Conservation (phyloP, 2,113 vertebrate species). For the Isichthys henryi region DNA sequence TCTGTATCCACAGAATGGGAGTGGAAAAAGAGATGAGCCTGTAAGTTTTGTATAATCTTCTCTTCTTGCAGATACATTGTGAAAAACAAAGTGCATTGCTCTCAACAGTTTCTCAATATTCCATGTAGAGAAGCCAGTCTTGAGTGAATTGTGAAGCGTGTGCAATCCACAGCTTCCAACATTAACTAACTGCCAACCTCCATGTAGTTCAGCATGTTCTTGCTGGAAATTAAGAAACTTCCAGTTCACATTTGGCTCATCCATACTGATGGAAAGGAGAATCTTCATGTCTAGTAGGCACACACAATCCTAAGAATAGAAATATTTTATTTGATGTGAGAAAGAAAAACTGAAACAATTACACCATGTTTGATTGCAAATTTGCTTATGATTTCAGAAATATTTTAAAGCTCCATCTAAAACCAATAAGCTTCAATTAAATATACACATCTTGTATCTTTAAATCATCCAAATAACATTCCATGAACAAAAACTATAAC, state of each 20-base stretch:
- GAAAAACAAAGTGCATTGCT: neutral
- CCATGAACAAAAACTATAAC: no score
- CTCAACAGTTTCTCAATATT: neutral
- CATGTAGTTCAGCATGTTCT: neutral
- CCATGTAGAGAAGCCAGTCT: neutral
- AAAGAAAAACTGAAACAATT: no score
- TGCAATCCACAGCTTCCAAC: conserved; percentile 4
- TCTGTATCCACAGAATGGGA: neutral
- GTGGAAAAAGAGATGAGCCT: neutral
- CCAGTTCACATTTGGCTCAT: conserved; percentile 1
- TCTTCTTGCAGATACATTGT: conserved; percentile 6
- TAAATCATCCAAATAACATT: no score
- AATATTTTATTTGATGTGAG: no score
- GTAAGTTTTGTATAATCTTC: neutral
- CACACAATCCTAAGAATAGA: no score
- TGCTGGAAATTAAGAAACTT: neutral
- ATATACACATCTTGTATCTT: no score
- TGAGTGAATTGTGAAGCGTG: conserved; percentile 7
- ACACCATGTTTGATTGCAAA: no score
- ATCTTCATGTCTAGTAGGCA: no score
- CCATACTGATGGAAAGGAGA: conserved; percentile 3
- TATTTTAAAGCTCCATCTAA: no score
- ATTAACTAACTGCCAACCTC: neutral
- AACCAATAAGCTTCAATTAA: no score
- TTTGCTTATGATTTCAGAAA: no score